Percentiles rank a stretch among this genome's conserved stretches.
Evolutionary conservation across 2,113 vertebrate genomes (phyloP).

Genomic region (Haemorhous mexicanus): DNA sequence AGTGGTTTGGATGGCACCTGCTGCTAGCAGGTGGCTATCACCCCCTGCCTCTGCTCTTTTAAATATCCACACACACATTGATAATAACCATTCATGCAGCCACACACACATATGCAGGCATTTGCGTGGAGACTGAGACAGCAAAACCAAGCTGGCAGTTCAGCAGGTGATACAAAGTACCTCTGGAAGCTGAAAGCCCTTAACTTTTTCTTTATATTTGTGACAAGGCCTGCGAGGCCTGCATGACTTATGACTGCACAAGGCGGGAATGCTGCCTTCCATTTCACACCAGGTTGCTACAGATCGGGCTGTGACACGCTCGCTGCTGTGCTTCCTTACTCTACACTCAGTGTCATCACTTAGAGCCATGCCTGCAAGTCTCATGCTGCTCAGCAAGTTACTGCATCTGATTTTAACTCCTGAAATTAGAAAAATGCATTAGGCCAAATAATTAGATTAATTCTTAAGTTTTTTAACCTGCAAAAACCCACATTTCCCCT

Average conservation of each 20-base stretch:
- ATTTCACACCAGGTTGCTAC: neutral
- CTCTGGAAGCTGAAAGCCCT: neutral
- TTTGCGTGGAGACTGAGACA: neutral
- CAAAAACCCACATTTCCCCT: neutral
- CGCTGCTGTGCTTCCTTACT: neutral
- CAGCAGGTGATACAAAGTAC: neutral
- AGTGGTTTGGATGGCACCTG: neutral
- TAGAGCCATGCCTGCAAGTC: neutral
- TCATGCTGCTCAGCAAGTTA: neutral
- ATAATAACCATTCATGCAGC: neutral
- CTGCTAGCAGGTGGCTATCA: neutral
- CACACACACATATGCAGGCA: neutral
- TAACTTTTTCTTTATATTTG: neutral
- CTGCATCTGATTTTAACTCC: neutral
- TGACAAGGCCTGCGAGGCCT: conserved; percentile 29
- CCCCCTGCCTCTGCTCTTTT: neutral
- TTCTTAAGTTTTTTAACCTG: neutral
- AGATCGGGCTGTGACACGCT: neutral
- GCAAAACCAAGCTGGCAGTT: neutral
- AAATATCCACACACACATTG: neutral
- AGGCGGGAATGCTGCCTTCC: neutral
- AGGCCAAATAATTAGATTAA: neutral
- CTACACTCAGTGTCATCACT: neutral
- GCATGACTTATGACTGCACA: neutral
- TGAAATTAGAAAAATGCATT: neutral